Evolutionary conservation across 1,140 invertebrate genomes (phyloP).

Genomic region (Armadillidium nasatum): DNA sequence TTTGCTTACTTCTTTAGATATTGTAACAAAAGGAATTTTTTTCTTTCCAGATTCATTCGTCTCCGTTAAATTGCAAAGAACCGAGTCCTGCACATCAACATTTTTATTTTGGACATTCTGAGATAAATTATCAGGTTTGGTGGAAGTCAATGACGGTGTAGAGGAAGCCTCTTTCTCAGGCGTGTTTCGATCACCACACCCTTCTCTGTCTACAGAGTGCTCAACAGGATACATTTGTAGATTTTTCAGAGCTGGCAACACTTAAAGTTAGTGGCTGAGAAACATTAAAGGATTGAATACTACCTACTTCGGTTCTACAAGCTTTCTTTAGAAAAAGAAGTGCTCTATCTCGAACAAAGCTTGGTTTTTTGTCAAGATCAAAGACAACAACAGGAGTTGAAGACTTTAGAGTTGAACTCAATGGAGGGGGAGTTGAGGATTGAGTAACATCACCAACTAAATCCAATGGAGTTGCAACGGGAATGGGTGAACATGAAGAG

Average conservation of each 20-base stretch:
- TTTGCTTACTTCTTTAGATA: not conserved
- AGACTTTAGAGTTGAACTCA: not conserved
- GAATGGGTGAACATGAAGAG: not conserved
- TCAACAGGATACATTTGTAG: not conserved
- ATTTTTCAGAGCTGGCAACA: not conserved
- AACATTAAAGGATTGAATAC: not conserved
- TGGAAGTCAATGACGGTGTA: too few species aligned
- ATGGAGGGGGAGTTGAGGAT: not conserved
- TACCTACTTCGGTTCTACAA: not conserved
- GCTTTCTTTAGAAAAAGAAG: not conserved
- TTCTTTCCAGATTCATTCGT: not conserved
- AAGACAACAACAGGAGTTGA: not conserved
- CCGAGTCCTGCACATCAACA: not conserved
- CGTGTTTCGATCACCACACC: not conserved
- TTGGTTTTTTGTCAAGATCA: not conserved
- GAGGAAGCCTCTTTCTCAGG: not conserved
- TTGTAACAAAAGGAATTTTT: not conserved
- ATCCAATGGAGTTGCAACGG: not conserved
- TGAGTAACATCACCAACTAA: not conserved
- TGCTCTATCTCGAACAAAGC: not conserved
- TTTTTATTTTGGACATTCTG: not conserved
- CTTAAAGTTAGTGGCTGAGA: not conserved
- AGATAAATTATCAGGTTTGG: too few species aligned
- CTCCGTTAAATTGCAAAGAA: not conserved
- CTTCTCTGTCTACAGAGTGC: not conserved